A percentile compares a stretch with the other conserved stretches of the same genome.
These are phyloP conservation scores for Drosophila mimica DNA, from an alignment of 2,888 invertebrate genomes.

Conservation along the genomic window DNA sequence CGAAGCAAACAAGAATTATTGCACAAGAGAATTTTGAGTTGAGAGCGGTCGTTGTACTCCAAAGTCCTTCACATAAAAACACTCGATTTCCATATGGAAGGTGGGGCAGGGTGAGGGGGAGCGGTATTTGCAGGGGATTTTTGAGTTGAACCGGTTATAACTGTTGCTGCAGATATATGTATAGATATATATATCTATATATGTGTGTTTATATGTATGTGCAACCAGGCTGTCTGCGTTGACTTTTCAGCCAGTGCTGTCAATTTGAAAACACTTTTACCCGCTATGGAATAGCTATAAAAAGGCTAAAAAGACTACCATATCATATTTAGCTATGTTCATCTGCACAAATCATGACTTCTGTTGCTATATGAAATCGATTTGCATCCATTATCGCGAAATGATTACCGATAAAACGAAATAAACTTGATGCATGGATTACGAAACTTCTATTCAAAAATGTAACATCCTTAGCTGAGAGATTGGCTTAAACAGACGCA, in stretches of 20 bases:
- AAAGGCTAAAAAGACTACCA: background rate
- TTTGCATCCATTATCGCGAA: background rate
- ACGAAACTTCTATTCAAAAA: background rate
- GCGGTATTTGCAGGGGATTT: background rate
- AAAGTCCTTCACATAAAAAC: conserved; percentile 42
- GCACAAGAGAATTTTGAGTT: conserved; percentile 11
- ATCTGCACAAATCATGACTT: background rate
- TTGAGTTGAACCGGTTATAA: conserved; percentile 45
- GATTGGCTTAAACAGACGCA: background rate
- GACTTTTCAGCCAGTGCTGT: background rate
- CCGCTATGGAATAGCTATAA: background rate
- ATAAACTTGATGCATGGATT: background rate
- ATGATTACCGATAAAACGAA: background rate
- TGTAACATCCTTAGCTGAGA: too few species aligned
- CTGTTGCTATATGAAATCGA: background rate
- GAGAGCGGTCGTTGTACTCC: conserved; percentile 35
- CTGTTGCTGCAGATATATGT: conserved; percentile 4
- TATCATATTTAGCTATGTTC: background rate
- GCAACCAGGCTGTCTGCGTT: background rate
- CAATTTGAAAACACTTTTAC: background rate
- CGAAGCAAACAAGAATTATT: conserved; percentile 27
- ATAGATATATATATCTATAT: background rate
- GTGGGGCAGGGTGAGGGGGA: background rate
- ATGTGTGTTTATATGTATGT: background rate
- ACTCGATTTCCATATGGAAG: background rate